A percentile compares a stretch with the other conserved stretches of the same genome.
Conservation (phyloP, 2,113 vertebrate genomes). For the Callospermophilus lateralis region DNA sequence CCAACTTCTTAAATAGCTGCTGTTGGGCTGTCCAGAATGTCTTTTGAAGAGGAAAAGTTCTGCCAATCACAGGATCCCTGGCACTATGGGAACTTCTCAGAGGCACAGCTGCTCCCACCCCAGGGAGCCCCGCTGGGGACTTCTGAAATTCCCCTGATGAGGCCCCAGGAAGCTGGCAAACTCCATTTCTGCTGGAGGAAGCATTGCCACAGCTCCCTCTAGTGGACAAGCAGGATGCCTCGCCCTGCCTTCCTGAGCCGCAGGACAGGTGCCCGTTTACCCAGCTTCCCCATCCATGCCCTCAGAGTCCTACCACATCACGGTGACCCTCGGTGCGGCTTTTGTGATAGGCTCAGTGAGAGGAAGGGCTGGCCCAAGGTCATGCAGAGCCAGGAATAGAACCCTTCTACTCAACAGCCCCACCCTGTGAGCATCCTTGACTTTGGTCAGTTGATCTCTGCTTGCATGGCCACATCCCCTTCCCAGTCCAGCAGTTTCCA, state of each 20-base stretch:
- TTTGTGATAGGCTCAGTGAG: background rate
- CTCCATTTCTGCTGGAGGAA: background rate
- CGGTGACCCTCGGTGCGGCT: background rate
- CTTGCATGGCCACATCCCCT: background rate
- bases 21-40: background rate
- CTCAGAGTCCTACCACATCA: background rate
- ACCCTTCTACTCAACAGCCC: background rate
- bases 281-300: background rate
- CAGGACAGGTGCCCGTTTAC: background rate
- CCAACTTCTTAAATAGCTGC: background rate
- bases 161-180: no score
- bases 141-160: background rate
- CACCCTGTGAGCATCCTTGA: background rate
- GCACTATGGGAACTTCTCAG: background rate
- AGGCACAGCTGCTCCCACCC: background rate
- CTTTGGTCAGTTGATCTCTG: background rate
- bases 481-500: background rate
- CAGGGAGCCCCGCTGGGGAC: rapidly evolving
- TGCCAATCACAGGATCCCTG: background rate
- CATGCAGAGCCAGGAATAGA: background rate
- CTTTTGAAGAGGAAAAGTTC: background rate
- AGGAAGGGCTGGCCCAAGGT: background rate
- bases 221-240: constrained; percentile 24
- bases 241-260: background rate
- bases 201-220: constrained; percentile 65